Evolutionary conservation across 2,797 vertebrate species (phyloP), one percentile per base, ranked within the genome.

Genomic region (Margarornis squamiger): DNA sequence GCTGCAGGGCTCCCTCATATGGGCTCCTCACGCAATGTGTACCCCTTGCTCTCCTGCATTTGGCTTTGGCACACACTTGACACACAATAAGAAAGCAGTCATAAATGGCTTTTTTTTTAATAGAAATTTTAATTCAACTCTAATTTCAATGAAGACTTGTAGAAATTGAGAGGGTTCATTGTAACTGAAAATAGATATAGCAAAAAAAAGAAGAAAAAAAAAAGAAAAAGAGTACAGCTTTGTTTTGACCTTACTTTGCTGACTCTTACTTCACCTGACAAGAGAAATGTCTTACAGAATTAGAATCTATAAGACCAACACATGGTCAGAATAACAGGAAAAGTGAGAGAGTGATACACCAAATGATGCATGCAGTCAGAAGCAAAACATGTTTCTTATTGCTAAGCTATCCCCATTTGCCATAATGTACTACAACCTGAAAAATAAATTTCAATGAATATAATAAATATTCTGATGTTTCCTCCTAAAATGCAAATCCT

Each of bases 1-100:
- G 96, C 90, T 92, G 86, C 88, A 97, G 90, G 90, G 92, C 90
- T 96, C 93, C 95, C 95, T 97, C 95, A 91, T 96, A 96, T 88
- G 95, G 95, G 95, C 91, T 96, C 76, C 79, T 95, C 87, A 86
- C 71, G 96, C 83, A 96, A 92, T 67, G 79, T 61, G 67, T 92
- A 84, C 66, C 91, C 83, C 41, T 79, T 48, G 23, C 76, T 84
- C 48, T 88, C 20, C n/a, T 63, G 17, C 15, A 21, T 84, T 79
- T 91, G 46, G 16, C 62, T 92, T 84, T 86, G 82, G 32, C 16
- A 76, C 16, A 21, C 19, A 39, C 0, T 3, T 6, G 34, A 39
- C 10, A 17, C 36, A 26, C 4, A 48, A 5, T 54, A 55, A 54
- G 49, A 65, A 63, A 85, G 27, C 23, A 73, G 41, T n/a, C 24